phyloP scores from a whole-genome alignment of 2,797 vertebrate species.

The Pangasius larnaudii region DNA sequence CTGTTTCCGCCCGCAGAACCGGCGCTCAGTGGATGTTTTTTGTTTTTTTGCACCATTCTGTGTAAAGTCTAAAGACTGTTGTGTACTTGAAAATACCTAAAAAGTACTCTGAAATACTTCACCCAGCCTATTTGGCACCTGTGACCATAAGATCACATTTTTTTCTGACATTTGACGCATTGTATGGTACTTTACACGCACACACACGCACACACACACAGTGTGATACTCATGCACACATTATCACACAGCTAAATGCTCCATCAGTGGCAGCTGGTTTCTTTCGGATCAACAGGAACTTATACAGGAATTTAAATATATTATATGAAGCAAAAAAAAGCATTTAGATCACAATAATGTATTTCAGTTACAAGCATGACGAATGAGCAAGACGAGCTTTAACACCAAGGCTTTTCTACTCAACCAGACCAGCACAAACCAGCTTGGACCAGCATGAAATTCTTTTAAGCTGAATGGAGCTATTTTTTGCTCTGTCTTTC shows the following conservation, averaged over 20 bases:
- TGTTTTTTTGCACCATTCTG: background rate
- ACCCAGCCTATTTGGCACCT: no score
- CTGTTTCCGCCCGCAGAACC: background rate
- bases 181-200: background rate
- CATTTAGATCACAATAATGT: background rate
- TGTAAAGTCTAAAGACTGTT: background rate
- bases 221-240: background rate
- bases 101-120: background rate
- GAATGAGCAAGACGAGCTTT: constrained; percentile 36
- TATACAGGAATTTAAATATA: background rate
- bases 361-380: constrained; percentile 5
- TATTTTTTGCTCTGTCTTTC: constrained; percentile 21
- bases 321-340: background rate
- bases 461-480: constrained; percentile 23
- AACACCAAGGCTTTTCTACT: constrained; percentile 31
- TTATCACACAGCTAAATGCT: background rate
- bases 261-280: constrained; percentile 12
- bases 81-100: background rate
- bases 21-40: background rate
- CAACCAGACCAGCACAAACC: constrained; percentile 43
- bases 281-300: background rate
- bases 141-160: background rate
- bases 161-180: background rate
- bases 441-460: constrained; percentile 41
- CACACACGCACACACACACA: background rate